Base-by-base conservation (phyloP, 2,888 invertebrate species). In the Meiosimyza decipiens region DNA sequence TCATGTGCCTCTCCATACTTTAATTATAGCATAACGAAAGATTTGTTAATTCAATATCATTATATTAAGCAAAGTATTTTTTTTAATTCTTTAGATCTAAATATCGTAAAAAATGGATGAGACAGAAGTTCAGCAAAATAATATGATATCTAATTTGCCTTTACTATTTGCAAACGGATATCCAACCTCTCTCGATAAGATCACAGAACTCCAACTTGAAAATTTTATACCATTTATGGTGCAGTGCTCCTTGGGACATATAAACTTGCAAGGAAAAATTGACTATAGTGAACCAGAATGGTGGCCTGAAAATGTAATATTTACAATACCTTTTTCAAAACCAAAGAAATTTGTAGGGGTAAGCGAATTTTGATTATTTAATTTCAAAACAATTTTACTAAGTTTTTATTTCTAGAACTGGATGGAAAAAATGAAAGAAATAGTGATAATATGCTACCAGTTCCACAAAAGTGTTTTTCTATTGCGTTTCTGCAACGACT, bases 151-250 rank as follows among this genome's bases (percentile, higher is more conserved):
- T 77, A 92, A 92, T 86, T 88, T 93, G 84, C 93, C 93, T 79
- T 89, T 93, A 79, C 87, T 93, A 68, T 92, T 93, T 81, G 91
- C 91, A 77, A 91, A 91, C 83, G 93, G 93, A 78, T 91, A 91
- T 84, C 93, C 93, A 64, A 91, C 91, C 70, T 91, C 91, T 63
- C 85, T 93, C 79, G 89, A 90, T 75, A 90, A 90, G 82, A 91
- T 92, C 78, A 89, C 89, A 47, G 88, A 90, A 82, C 87, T 85
- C 72, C 91, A 92, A 83, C 85, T 93, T 80, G 92, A 93, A 87
- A 90, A 89, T 80, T 93, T 93, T 84, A 91, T 93, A 81, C 91
- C 92, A 76, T 93, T 93, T 83, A 92, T 93, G 92, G 91, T 93
- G 78, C 91, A 92, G 83, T 93, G 92, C 88, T 93, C 93, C 63